Evolutionary conservation across 1,140 invertebrate genomes (phyloP), one percentile per base, ranked within the genome.

Genomic region (Zaprionus camerounensis): DNA sequence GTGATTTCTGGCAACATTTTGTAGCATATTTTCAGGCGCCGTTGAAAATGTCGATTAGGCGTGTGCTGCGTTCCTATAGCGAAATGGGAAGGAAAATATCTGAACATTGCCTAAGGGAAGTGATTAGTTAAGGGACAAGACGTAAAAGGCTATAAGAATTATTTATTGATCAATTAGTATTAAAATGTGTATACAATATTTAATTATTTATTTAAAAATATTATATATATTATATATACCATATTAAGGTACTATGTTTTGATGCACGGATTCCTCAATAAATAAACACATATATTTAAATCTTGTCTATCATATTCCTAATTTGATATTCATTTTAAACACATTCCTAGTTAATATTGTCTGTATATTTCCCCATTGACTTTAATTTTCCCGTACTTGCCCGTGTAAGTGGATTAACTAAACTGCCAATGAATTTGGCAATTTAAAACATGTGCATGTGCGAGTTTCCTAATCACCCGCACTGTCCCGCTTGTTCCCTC

Each of bases 1-100:
- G 24, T 56, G 28, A 49, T 41, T 61, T 49, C 44, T 34, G 49
- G 22, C 36, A 55, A 61, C 57, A 73, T 70, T 63, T 63, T 31
- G 58, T 49, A 69, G 51, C 71, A 74, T 63, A 70, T 57, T 70
- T 71, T 36, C 24, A 44, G 53, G 44, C 44, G 49, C 20, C 46
- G 53, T 64, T 56, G 34, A 66, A 59, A 53, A 34, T 36, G 26
- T 17, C 38, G 13, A 44, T 44, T 28, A 46, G n/a, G 51, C 9
- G 9, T 34, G 31, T 34, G 9, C 36, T 70, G 13, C 61, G 12
- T 34, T 34, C 2, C 36, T 7, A 22, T 13, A 38, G n/a, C 13
- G 11, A 72, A 53, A 7, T 63, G 56, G 6, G 9, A 55, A 5
- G 17, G 46, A 24, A 38, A 67, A 41, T 31, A 38, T 51, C 41